These are phyloP conservation scores for Mythimna loreyi DNA, from an alignment of 2,888 invertebrate genomes.

Conservation along the genomic window DNA sequence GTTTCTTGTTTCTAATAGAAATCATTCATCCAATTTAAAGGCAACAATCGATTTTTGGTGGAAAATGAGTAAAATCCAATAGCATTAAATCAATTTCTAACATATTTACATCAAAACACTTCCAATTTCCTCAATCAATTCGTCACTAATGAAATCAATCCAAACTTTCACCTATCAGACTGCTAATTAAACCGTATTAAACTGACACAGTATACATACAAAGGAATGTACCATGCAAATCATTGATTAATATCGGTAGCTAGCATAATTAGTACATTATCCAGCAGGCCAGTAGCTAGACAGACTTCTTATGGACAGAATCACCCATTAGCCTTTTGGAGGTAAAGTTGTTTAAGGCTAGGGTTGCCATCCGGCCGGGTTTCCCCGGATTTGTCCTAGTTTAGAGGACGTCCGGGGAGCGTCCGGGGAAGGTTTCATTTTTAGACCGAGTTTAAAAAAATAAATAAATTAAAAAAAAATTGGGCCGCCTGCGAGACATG, in stretches of 20 bases:
- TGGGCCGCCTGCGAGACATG: too few species aligned
- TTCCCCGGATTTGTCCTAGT: too few species aligned
- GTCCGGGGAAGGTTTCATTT: too few species aligned
- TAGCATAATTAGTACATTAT: slow-evolving; percentile 56
- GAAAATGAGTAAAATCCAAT: too few species aligned
- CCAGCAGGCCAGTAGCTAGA: slow-evolving; percentile 25
- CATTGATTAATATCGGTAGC: slow-evolving; percentile 40
- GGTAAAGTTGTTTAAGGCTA: slow-evolving; percentile 6
- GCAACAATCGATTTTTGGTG: too few species aligned
- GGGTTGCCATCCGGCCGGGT: too few species aligned
- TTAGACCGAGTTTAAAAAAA: too few species aligned
- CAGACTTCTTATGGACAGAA: slow-evolving; percentile 31
- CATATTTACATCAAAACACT: background rate
- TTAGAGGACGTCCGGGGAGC: too few species aligned
- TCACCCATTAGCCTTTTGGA: slow-evolving; percentile 49
- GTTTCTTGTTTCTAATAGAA: too few species aligned
- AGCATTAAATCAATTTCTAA: background rate
- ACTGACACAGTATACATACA: slow-evolving; percentile 26
- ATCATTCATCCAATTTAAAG: too few species aligned
- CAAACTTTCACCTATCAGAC: slow-evolving; percentile 46
- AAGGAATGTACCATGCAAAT: slow-evolving; percentile 48
- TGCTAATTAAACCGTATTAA: slow-evolving; percentile 33
- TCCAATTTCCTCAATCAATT: background rate
- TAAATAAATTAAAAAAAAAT: too few species aligned
- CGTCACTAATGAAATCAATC: slow-evolving; percentile 20